These are phyloP conservation scores for Drosophila pullipes DNA, from an alignment of 2,888 invertebrate species.

Conservation along the genomic window DNA sequence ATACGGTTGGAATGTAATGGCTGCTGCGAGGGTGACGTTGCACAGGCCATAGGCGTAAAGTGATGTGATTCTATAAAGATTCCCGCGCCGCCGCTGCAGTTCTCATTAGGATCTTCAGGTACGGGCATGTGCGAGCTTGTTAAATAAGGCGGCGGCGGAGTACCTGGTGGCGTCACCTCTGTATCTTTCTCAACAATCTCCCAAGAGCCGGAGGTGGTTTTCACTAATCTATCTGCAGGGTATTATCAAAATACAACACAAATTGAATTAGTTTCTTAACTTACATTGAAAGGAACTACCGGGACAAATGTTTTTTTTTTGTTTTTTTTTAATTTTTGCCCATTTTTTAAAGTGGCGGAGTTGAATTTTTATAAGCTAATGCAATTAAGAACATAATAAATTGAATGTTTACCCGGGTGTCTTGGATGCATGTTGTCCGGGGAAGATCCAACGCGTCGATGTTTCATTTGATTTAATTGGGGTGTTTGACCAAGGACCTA, in stretches of 20 bases:
- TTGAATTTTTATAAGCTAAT: neutral
- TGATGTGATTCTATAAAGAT: slow-evolving; percentile 80
- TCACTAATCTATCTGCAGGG: slow-evolving; percentile 81
- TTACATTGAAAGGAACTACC: neutral
- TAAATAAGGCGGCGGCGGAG: slow-evolving; percentile 94
- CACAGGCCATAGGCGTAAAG: slow-evolving; percentile 73
- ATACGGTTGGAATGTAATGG: slow-evolving; percentile 81
- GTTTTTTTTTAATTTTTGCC: neutral
- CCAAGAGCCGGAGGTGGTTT: slow-evolving; percentile 85
- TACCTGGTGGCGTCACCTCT: slow-evolving; percentile 91
- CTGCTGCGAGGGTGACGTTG: slow-evolving; percentile 65
- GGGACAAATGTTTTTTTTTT: neutral
- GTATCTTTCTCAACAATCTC: slow-evolving; percentile 84
- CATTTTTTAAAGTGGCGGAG: neutral
- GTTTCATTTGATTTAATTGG: slow-evolving; percentile 83
- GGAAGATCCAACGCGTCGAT: slow-evolving; percentile 85
- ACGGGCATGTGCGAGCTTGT: slow-evolving; percentile 80
- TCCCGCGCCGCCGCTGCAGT: slow-evolving; percentile 54
- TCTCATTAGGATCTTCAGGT: slow-evolving; percentile 72
- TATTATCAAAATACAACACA: neutral
- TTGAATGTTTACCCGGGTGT: slow-evolving; percentile 79
- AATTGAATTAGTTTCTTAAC: neutral
- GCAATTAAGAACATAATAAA: neutral
- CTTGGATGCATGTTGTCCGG: slow-evolving; percentile 85
- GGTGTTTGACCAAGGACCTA: slow-evolving; percentile 85